Base-by-base conservation (phyloP, 2,888 invertebrate species). In the Strigamia crassipes region DNA sequence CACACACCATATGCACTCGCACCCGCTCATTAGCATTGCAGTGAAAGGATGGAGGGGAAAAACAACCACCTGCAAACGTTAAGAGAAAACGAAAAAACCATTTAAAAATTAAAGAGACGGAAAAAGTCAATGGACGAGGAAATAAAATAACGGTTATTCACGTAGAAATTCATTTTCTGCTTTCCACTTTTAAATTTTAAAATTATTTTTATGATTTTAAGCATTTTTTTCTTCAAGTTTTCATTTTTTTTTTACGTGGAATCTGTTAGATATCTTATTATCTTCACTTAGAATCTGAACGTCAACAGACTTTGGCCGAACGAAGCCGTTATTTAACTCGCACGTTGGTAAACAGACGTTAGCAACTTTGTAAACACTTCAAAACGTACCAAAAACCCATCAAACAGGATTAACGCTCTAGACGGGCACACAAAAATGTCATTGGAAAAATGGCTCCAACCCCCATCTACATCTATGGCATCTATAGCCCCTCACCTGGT, bases 351-450 rank as follows among this genome's bases (percentile, higher is more conserved):
- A 61, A 61, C 61, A 61, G 21, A 23, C 61, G 61, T 61, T 61
- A 61, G 61, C 61, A 61, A 61, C 61, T 61, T 61, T 61, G 61
- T 61, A 61, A 61, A 61, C 61, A 61, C 61, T 61, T 61, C 61
- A 61, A 61, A 61, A 15, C 23, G 61, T 21, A 10, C 61, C 51
- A 1, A 61, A 61, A 61, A 61, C 61, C 61, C 61, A 61, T 61
- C 61, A 61, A 61, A 61, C 61, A 61, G 61, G 61, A 61, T 61
- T 61, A 61, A 61, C 21, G 61, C 0, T 51, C 2, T 15, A 18
- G 51, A 51, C 51, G 18, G 51, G 18, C 18, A 61, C 18, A 61
- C 21, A 61, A 61, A 61, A 61, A 61, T 61, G 61, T 61, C 21
- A 51, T 61, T 61, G 61, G 61, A 61, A 61, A 61, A 51, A 51